Percentiles rank a stretch among this genome's conserved stretches.
These are phyloP conservation scores for Elanoides forficatus DNA, from an alignment of 2,113 vertebrate genomes.

Conservation along the genomic window DNA sequence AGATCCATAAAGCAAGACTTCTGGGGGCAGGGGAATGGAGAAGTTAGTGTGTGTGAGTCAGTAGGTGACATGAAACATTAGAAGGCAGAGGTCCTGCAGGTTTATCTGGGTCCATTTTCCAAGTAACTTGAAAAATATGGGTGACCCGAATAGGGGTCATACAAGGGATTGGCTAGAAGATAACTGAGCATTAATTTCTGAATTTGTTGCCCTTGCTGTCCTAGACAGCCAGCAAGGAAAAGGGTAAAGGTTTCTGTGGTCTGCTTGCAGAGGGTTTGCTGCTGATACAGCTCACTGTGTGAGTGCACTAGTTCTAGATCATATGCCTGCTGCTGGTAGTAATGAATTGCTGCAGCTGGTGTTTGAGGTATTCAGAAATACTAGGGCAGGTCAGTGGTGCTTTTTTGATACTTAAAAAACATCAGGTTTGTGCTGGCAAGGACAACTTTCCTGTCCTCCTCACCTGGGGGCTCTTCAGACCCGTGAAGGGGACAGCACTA, in stretches of 20 bases:
- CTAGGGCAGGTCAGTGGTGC: not conserved
- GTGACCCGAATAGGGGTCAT: not conserved
- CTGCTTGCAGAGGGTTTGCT: not conserved
- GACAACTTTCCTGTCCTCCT: not conserved
- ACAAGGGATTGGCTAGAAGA: not conserved
- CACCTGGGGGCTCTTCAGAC: not conserved
- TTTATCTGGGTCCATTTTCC: not conserved
- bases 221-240: not conserved
- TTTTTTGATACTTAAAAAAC: not conserved
- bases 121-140: not conserved
- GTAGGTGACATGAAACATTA: not conserved
- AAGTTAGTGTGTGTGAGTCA: not conserved
- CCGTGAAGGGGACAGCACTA: accelerated
- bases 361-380: not conserved
- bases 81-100: not conserved
- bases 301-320: not conserved
- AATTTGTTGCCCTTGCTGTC: not conserved
- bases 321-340: not conserved
- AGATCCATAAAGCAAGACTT: not conserved
- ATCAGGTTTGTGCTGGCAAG: not conserved
- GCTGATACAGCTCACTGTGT: not conserved
- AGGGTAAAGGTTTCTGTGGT: not conserved
- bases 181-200: not conserved
- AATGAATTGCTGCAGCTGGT: not conserved
- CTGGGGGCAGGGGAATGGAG: not conserved